Conservation (phyloP, 2,797 vertebrate species). For the Micrastur ruficollis region DNA sequence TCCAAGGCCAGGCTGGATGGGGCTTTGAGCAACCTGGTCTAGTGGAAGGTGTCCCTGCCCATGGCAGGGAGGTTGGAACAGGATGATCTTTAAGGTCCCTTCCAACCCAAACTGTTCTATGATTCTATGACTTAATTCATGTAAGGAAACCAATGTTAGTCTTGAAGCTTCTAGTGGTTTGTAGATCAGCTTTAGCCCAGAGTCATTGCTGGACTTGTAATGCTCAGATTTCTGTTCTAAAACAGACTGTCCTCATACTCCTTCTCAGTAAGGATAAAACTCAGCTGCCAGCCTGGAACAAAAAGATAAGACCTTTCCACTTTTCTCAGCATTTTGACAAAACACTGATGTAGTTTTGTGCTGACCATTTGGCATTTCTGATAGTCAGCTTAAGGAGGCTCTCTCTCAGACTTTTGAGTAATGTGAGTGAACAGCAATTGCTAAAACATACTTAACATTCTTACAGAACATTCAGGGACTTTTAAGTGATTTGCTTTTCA, state of each 20-base stretch:
- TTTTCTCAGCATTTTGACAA: conserved; percentile 11
- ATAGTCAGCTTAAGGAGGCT: not conserved
- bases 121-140: not conserved
- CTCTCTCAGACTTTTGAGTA: not conserved
- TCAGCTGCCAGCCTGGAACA: not conserved
- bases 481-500: not conserved
- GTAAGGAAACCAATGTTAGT: not conserved
- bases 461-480: not conserved
- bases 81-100: not conserved
- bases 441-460: not conserved
- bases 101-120: not conserved
- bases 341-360: not conserved
- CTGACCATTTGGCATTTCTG: not conserved
- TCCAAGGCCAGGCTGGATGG: not conserved
- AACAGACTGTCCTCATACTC: not conserved
- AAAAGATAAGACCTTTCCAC: conserved; percentile 3
- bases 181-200: not conserved
- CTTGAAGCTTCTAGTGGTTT: not conserved
- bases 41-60: not conserved
- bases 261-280: not conserved
- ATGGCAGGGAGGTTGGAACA: not conserved
- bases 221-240: not conserved
- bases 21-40: not conserved
- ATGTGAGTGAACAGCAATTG: not conserved
- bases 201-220: not conserved